phyloP scores from a whole-genome alignment of 2,113 vertebrate genomes.

The Pterocles burchelli region DNA sequence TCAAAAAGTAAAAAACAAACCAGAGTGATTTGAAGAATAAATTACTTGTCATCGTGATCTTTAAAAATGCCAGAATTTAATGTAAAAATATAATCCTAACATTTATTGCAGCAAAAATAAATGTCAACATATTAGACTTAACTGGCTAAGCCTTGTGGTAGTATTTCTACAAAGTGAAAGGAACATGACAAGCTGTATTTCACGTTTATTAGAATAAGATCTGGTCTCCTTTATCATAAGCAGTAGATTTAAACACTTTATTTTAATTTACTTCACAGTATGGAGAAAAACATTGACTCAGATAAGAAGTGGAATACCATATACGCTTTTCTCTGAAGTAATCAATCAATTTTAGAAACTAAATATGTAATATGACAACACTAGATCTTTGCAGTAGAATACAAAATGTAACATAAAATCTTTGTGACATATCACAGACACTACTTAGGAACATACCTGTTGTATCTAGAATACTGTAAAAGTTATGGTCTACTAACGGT shows the following conservation, averaged over 20 bases:
- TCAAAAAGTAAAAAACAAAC: constrained; percentile 82
- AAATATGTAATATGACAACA: constrained; percentile 72
- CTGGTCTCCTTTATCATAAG: constrained; percentile 80
- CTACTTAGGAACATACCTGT: background rate
- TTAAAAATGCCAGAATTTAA: constrained; percentile 86
- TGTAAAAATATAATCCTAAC: constrained; percentile 86
- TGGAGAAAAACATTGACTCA: constrained; percentile 73
- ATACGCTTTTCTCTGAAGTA: constrained; percentile 63
- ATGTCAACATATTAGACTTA: constrained; percentile 85
- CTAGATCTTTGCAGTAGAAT: constrained; percentile 39
- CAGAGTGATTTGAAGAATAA: constrained; percentile 81
- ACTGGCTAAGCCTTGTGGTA: constrained; percentile 79
- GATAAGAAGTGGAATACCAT: constrained; percentile 63
- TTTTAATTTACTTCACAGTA: constrained; percentile 79
- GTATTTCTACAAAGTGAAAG: constrained; percentile 78
- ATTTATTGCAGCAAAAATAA: constrained; percentile 85
- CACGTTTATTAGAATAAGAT: constrained; percentile 79
- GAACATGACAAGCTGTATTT: constrained; percentile 81
- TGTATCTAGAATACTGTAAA: background rate
- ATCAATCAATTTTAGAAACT: constrained; percentile 70
- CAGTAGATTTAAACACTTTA: constrained; percentile 79
- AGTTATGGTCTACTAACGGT: background rate
- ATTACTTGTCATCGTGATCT: constrained; percentile 85
- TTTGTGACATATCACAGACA: constrained; percentile 12
- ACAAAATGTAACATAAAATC: constrained; percentile 45